Conservation (phyloP, 92 coral and sea anemone genomes). For the Isaurus tuberculatus region DNA sequence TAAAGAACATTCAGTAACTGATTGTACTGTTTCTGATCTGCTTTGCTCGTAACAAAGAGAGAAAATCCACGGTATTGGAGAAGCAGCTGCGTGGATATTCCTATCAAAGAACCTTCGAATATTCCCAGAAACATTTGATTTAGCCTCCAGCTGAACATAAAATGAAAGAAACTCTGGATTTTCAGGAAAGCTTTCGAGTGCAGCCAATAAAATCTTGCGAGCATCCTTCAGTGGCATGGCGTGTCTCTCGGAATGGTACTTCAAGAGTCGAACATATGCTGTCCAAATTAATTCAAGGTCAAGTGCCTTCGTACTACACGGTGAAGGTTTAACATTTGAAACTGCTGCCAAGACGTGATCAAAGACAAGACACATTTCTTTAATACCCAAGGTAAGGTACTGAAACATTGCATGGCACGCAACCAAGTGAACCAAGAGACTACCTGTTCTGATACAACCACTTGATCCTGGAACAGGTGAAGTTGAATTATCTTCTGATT, state of each 20-base stretch:
- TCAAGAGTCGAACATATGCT: conserved; percentile 68
- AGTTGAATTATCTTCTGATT: neutral
- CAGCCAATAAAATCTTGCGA: conserved; percentile 51
- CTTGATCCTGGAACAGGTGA: conserved; percentile 39
- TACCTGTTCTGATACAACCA: conserved; percentile 47
- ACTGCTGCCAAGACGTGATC: conserved; percentile 53
- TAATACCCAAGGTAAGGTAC: conserved; percentile 81
- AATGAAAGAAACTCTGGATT: conserved; percentile 79
- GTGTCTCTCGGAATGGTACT: conserved; percentile 64
- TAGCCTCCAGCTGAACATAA: conserved; percentile 75
- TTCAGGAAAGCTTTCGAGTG: conserved; percentile 71
- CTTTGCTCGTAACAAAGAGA: conserved; percentile 78
- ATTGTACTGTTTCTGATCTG: conserved; percentile 64
- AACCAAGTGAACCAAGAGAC: conserved; percentile 67
- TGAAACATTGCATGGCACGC: conserved; percentile 84
- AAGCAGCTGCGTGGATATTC: conserved; percentile 58
- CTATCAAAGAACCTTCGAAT: conserved; percentile 88
- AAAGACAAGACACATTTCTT: conserved; percentile 66
- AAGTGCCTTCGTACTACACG: conserved; percentile 50
- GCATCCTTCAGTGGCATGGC: conserved; percentile 71
- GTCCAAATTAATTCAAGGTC: conserved; percentile 72
- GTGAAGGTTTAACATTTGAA: conserved; percentile 9
- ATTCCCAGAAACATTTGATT: conserved; percentile 81
- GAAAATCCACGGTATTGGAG: conserved; percentile 89
- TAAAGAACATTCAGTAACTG: conserved; percentile 66